Evolutionary conservation across 2,888 invertebrate genomes (phyloP), one percentile per base, ranked within the genome.

Genomic region (Amblyjoppa proteus): DNA sequence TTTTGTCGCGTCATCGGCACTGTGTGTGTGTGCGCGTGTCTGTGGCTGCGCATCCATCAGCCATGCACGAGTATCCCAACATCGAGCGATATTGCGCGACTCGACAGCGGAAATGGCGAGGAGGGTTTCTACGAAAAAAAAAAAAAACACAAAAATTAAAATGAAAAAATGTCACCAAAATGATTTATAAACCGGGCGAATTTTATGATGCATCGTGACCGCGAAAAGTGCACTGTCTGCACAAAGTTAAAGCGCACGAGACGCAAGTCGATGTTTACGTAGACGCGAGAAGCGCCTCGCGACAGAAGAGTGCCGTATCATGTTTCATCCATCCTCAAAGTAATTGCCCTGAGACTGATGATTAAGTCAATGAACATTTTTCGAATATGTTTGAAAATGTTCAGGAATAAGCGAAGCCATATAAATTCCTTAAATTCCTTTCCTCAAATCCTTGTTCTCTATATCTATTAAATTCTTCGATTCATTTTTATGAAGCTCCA

Each of bases 161-260:
- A n/a, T 31, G 13, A 49, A 58, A 64, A 81, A 76, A 81, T n/a
- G 0, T 69, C 56, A 66, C 53, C 28, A n/a, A 16, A 38, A 78
- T 85, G 74, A 82, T 82, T 85, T 82, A 82, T 85, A 70, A 74
- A 13, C 34, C 16, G 28, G 34, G 70, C 28, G 11, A 75, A 31
- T 28, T 53, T 20, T 69, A 61, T 13, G 4, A 31, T 73, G 31
- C 53, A 38, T 20, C 49, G 41, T 41, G 49, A 28, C 38, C 75
- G 41, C 74, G 74, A 70, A 53, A 13, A 56, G 69, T 73, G 31
- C 28, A 41, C 61, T 71, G 41, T 81, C 76, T 68, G 68, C 76
- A 58, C 61, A 45, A 64, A 64, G 45, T 81, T 20, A 20, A 34
- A 69, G 53, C 38, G 53, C 20, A 13, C 11, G 68, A 41, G 28